Base-by-base conservation (phyloP, 2,888 invertebrate species). In the Chaitophorus viminalis region DNA sequence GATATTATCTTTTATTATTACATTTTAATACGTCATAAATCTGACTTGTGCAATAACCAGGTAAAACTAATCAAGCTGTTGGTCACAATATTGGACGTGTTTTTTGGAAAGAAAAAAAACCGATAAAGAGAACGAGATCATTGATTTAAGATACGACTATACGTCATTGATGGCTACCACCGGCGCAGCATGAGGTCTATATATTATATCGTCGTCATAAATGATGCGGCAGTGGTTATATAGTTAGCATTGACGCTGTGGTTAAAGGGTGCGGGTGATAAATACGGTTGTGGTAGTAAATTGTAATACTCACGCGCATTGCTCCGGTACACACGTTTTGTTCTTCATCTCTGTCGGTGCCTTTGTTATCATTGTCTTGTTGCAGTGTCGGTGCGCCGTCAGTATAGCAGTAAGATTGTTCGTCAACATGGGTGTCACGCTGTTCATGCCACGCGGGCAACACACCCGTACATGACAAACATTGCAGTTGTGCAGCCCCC, bases 261-360 rank as follows among this genome's bases (percentile, higher is more conserved):
- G 21, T 60, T 25, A 4, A 3, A 25, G 4, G 21, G 60, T 60
- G n/a, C n/a, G n/a, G 18, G 60, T 25, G 4, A 60, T 25, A 60
- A 25, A 60, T 25, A 60, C 4, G 21, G 6, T 21, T 1, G 60
- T 60, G 21, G 25, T 60, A 21, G 60, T 21, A 60, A 60, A 60
- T 21, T 60, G 25, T 60, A 65, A 65, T 60, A 85, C 76, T 85
- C 8, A 85, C 84, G 1, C 84, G 84, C 9, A 65, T 39, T 0
- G 84, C 84, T n/a, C 65, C 65, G 3, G 33, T 52, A 11, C 84
- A 85, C 9, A 77, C 6, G 0, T 25, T 52, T 8, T 65, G 11
- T 31, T 46, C n/a, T 72, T 54, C n/a, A 33, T 74, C 36, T 0
- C n/a, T 31, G 8, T 18, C 2, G 4, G n/a, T 65, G 4, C 33